phyloP scores from a whole-genome alignment of 2,797 vertebrate species.

The Lateolabrax maculatus region DNA sequence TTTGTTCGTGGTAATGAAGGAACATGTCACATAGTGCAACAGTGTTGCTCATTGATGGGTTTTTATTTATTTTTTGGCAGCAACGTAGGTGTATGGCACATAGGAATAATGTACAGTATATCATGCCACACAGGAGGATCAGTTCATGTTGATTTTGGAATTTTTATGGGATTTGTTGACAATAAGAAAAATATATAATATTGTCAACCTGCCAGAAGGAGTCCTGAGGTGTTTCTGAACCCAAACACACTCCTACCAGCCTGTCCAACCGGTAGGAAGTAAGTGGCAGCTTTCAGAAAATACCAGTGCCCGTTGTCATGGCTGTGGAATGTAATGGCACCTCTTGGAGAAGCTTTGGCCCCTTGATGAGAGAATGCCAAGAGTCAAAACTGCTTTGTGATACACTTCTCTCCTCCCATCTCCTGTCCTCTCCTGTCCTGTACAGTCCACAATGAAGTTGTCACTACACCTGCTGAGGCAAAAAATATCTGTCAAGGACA shows the following conservation, averaged over 20 bases:
- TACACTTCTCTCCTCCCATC: slow-evolving; percentile 33
- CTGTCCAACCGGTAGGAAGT: slow-evolving; percentile 43
- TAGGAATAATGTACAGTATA: neutral
- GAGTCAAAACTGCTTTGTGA: slow-evolving; percentile 41
- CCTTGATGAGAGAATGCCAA: slow-evolving; percentile 59
- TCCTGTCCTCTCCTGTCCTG: slow-evolving; percentile 12
- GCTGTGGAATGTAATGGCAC: slow-evolving; percentile 77
- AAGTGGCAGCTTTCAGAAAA: slow-evolving; percentile 67
- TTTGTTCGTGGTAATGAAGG: neutral
- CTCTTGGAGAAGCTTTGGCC: slow-evolving; percentile 61
- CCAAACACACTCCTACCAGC: slow-evolving; percentile 5
- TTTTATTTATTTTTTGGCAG: neutral
- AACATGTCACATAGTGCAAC: neutral
- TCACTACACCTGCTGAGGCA: neutral
- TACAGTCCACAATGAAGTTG: neutral
- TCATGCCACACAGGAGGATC: neutral
- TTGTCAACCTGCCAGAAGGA: neutral
- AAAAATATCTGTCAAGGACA: neutral
- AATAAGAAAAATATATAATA: neutral
- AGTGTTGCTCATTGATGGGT: neutral
- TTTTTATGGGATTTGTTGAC: neutral
- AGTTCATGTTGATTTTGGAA: neutral
- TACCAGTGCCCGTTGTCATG: slow-evolving; percentile 69
- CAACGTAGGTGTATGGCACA: neutral
- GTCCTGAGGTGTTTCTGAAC: neutral